Conservation (phyloP, 2,113 vertebrate genomes). For the Tyrannus savana region DNA sequence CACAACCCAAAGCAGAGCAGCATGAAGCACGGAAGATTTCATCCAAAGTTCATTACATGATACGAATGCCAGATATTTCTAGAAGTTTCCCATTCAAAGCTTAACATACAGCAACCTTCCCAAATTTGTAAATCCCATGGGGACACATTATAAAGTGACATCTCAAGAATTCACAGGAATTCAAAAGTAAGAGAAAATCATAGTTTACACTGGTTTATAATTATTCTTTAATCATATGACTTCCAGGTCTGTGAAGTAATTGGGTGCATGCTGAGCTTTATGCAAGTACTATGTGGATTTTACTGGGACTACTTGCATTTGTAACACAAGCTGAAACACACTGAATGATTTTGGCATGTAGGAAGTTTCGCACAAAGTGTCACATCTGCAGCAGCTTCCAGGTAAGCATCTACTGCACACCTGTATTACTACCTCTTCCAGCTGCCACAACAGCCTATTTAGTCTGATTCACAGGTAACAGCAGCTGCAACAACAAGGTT, state of each 20-base stretch:
- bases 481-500: neutral
- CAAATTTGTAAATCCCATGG: neutral
- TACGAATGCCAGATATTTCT: neutral
- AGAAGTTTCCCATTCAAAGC: neutral
- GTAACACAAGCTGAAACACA: neutral
- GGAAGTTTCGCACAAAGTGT: neutral
- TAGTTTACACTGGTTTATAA: neutral
- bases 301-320: neutral
- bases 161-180: constrained; percentile 1
- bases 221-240: neutral
- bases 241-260: neutral
- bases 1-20: neutral
- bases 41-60: neutral
- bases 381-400: neutral
- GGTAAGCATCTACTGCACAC: neutral
- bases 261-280: neutral
- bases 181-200: neutral
- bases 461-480: neutral
- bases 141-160: neutral
- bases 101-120: neutral
- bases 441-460: neutral
- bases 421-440: neutral
- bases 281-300: neutral
- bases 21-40: neutral
- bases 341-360: neutral